These are phyloP conservation scores for Chelonus insularis DNA, from an alignment of 1,140 invertebrate species.

Conservation along the genomic window DNA sequence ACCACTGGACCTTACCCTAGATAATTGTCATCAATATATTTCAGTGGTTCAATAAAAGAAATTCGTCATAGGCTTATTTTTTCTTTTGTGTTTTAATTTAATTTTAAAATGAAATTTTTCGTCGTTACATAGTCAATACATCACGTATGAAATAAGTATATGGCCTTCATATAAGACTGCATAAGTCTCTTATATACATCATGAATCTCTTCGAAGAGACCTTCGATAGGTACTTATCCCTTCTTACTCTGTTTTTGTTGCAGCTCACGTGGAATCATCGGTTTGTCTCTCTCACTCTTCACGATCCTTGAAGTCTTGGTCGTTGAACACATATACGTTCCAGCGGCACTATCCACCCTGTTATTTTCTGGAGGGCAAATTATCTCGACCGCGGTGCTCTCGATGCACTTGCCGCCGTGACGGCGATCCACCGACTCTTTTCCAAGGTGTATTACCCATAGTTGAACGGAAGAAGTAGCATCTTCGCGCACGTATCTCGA, in stretches of 20 bases:
- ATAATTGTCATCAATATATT: slow-evolving; percentile 17
- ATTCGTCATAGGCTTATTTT: not conserved
- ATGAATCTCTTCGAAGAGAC: not conserved
- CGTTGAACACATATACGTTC: slow-evolving; percentile 20
- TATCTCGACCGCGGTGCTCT: slow-evolving; percentile 50
- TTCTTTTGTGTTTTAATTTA: no score
- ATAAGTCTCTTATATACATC: not conserved
- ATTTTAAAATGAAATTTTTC: slow-evolving; percentile 13
- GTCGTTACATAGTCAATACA: not conserved
- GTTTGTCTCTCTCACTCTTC: not conserved
- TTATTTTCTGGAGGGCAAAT: slow-evolving; percentile 59
- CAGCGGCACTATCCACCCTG: slow-evolving; percentile 49
- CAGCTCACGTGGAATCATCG: not conserved
- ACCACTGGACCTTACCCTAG: slow-evolving; percentile 27
- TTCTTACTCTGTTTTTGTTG: not conserved
- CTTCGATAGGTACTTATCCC: slow-evolving; percentile 18
- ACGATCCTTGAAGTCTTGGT: not conserved
- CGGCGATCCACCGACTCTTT: slow-evolving; percentile 22
- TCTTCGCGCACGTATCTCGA: slow-evolving; percentile 55
- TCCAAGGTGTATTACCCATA: slow-evolving; percentile 31
- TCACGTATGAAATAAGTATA: slow-evolving; percentile 25
- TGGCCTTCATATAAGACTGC: slow-evolving; percentile 8
- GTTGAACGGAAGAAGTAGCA: slow-evolving; percentile 55
- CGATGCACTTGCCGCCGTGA: slow-evolving; percentile 48
- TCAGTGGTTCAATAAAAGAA: slow-evolving; percentile 15